A percentile compares a stretch with the other conserved stretches of the same genome.
Evolutionary conservation across 2,797 vertebrate genomes (phyloP).

Genomic region (Danio choprae): DNA sequence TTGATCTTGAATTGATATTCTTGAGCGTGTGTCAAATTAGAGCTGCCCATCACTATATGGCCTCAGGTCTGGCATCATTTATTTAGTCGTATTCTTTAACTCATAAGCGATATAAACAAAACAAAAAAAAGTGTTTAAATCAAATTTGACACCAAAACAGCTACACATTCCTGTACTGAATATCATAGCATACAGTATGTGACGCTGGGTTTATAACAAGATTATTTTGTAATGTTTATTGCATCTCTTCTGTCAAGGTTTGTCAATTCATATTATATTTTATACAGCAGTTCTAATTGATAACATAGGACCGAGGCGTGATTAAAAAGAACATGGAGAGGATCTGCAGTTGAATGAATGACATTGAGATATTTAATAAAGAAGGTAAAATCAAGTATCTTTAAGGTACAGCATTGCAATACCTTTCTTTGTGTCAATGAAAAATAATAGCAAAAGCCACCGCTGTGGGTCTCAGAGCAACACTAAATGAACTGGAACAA

Average conservation of each 20-base stretch:
- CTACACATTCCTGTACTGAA: neutral
- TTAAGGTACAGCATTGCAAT: neutral
- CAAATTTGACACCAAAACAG: neutral
- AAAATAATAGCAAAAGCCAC: neutral
- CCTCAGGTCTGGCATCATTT: neutral
- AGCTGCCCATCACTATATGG: neutral
- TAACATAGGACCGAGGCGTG: neutral
- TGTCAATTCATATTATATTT: slow-evolving; percentile 1
- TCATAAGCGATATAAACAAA: neutral
- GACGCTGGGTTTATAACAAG: neutral
- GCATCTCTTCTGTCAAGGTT: neutral
- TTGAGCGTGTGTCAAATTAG: neutral
- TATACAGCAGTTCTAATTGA: neutral
- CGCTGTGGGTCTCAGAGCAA: neutral
- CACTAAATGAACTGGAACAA: neutral
- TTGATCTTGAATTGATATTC: slow-evolving; percentile 10
- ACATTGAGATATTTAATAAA: neutral
- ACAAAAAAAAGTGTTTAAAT: no score
- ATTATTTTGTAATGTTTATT: neutral
- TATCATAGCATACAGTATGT: neutral
- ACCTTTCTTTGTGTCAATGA: neutral
- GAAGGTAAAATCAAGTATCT: neutral
- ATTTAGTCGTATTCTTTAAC: neutral
- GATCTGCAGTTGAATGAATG: neutral
- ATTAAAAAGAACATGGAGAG: neutral